phyloP scores from a whole-genome alignment of 2,113 vertebrate species.

The Eulemur macaco region DNA sequence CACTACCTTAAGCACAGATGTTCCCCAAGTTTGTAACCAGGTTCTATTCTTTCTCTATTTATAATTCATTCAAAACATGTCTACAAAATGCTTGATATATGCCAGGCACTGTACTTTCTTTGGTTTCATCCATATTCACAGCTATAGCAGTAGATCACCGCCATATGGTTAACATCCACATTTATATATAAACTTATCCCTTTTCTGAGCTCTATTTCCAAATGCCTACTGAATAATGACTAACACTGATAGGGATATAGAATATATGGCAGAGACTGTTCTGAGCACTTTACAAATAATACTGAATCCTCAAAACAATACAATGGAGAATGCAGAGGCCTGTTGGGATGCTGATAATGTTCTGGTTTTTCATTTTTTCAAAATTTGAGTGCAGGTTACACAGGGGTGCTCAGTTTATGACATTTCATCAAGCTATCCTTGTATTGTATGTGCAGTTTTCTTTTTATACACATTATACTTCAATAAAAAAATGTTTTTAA shows the following conservation, averaged over 20 bases:
- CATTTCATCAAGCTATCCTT: not conserved
- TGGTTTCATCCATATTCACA: constrained; percentile 13
- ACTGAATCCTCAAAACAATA: not conserved
- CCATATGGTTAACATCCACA: not conserved
- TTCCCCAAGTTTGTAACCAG: not conserved
- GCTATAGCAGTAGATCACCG: not conserved
- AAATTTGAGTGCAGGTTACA: not conserved
- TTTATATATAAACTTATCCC: not conserved
- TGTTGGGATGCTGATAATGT: not conserved
- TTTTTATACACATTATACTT: not conserved
- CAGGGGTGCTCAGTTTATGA: not conserved
- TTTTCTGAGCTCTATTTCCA: not conserved
- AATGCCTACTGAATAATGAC: not conserved
- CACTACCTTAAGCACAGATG: not conserved
- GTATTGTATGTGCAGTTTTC: not conserved
- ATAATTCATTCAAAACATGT: constrained; percentile 24
- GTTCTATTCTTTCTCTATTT: not conserved
- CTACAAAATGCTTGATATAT: not conserved
- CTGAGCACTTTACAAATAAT: not conserved
- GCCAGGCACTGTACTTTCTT: not conserved
- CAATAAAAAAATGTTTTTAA: not conserved
- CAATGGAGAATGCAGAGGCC: not conserved
- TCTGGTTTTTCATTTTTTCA: not conserved
- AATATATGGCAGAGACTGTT: not conserved
- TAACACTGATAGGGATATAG: not conserved